A percentile compares a stretch with the other conserved stretches of the same genome.
These are phyloP conservation scores for Falco punctatus DNA, from an alignment of 2,113 vertebrate species.

Conservation along the genomic window DNA sequence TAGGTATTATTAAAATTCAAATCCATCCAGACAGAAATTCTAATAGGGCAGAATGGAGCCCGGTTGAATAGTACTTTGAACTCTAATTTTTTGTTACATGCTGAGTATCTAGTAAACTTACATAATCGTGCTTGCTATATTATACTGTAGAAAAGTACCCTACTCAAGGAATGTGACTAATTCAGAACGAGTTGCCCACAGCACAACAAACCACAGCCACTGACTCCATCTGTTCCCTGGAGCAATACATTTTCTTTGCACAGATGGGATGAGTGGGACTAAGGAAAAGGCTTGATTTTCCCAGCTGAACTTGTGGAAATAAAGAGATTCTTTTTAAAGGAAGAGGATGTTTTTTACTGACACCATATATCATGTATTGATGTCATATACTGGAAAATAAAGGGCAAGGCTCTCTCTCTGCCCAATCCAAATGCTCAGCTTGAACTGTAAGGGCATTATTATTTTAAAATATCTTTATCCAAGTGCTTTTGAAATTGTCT, in stretches of 20 bases:
- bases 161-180: background rate
- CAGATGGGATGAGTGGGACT: slow-evolving; percentile 34
- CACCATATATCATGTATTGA: background rate
- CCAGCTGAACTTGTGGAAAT: background rate
- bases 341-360: background rate
- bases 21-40: background rate
- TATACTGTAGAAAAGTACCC: background rate
- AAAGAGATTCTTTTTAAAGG: background rate
- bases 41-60: background rate
- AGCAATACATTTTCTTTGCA: background rate
- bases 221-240: slow-evolving; percentile 21
- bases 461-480: background rate
- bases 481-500: background rate
- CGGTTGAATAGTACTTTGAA: background rate
- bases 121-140: background rate
- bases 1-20: background rate
- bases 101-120: background rate
- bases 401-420: background rate
- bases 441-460: background rate
- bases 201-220: background rate
- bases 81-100: background rate
- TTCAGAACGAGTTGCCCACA: background rate
- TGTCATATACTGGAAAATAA: background rate
- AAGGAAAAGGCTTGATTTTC: background rate
- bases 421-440: background rate